Conservation (phyloP, 2,113 vertebrate species). For the Upupa epops region DNA sequence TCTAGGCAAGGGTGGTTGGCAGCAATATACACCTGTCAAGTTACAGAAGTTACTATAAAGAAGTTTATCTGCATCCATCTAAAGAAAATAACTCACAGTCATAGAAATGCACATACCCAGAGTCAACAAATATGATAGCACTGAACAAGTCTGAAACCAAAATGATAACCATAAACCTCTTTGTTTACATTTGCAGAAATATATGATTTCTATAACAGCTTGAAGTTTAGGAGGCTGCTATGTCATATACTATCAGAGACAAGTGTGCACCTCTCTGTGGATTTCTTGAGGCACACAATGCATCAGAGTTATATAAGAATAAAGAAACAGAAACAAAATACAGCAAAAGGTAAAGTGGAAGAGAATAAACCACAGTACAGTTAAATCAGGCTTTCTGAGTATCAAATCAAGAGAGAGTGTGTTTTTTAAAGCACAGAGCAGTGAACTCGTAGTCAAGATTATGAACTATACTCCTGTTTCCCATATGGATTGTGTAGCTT, state of each 20-base stretch:
- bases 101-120: neutral
- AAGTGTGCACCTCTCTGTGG: neutral
- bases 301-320: neutral
- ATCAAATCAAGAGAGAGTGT: neutral
- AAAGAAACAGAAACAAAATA: conserved; percentile 10
- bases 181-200: conserved; percentile 57
- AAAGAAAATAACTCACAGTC: conserved; percentile 36
- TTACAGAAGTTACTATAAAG: conserved; percentile 19
- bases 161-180: conserved; percentile 46
- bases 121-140: neutral
- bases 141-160: conserved; percentile 23
- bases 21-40: neutral
- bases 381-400: neutral
- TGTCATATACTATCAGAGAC: conserved; percentile 31
- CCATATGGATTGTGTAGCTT: neutral
- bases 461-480: neutral
- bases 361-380: neutral
- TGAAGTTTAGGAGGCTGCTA: neutral
- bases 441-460: neutral
- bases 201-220: conserved; percentile 32
- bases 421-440: neutral
- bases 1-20: neutral
- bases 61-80: conserved; percentile 40
- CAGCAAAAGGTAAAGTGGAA: neutral
- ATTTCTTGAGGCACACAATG: neutral